These are phyloP conservation scores for Crenichthys baileyi DNA, from an alignment of 2,797 vertebrate genomes.

Conservation along the genomic window DNA sequence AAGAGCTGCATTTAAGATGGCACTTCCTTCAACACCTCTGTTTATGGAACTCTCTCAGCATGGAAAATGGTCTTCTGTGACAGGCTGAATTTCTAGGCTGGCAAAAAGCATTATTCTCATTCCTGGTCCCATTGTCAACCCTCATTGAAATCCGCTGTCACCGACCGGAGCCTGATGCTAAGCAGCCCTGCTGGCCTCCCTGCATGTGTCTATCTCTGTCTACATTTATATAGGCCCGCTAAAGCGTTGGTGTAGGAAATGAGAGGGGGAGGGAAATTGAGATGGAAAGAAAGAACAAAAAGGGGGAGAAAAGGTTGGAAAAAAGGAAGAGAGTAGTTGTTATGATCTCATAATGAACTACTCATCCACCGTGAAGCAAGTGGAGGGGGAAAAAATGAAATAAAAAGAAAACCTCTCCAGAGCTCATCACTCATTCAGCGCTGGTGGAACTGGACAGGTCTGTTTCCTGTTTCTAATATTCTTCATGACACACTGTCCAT, in stretches of 20 bases:
- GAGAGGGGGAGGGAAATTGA: conserved; percentile 52
- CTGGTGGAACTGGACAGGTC: conserved; percentile 73
- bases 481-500: conserved; percentile 80
- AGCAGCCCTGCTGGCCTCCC: conserved; percentile 74
- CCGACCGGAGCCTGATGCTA: conserved; percentile 72
- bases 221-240: conserved; percentile 62
- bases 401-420: conserved; percentile 61
- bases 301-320: background rate
- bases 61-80: conserved; percentile 78
- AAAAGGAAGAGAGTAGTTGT: conserved; percentile 51
- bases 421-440: conserved; percentile 80
- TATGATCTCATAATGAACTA: conserved; percentile 68
- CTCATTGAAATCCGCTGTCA: conserved; percentile 84
- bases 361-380: conserved; percentile 67
- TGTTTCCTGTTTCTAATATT: conserved; percentile 80
- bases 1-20: conserved; percentile 60
- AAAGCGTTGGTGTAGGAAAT: conserved; percentile 67
- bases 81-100: conserved; percentile 81
- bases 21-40: conserved; percentile 63
- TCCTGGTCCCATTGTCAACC: conserved; percentile 81
- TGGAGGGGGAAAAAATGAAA: conserved; percentile 38
- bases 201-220: conserved; percentile 79
- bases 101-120: conserved; percentile 86
- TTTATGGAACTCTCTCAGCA: conserved; percentile 64
- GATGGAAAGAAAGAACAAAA: conserved; percentile 42